Conservation (phyloP, 2,797 vertebrate genomes). For the Sebastes minor region DNA sequence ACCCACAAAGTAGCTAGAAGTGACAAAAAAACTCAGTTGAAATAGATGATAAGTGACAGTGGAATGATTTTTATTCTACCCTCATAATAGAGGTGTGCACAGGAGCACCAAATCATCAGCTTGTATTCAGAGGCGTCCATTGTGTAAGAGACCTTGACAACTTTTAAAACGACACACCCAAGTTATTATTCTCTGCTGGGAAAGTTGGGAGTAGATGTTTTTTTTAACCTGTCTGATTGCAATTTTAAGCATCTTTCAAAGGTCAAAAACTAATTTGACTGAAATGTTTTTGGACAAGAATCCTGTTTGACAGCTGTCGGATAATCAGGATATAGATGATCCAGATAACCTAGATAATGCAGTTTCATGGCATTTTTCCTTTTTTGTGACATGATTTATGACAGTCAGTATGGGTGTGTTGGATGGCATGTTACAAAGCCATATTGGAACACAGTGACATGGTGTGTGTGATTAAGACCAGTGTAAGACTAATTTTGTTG, state of each 20-base stretch:
- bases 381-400: neutral
- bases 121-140: conserved; percentile 10
- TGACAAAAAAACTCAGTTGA: conserved; percentile 17
- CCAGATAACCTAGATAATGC: neutral
- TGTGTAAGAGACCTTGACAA: conserved; percentile 11
- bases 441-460: neutral
- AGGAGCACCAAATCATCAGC: neutral
- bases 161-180: conserved; percentile 27
- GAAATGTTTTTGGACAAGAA: neutral
- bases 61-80: conserved; percentile 38
- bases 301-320: neutral
- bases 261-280: neutral
- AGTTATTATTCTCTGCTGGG: conserved; percentile 27
- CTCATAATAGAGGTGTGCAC: conserved; percentile 38
- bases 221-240: neutral
- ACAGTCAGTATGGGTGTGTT: neutral
- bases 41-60: neutral
- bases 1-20: conserved; percentile 35
- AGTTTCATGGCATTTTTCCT: neutral
- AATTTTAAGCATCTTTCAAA: neutral
- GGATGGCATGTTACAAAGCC: neutral
- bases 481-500: neutral
- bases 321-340: neutral
- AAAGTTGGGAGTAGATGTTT: neutral
- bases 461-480: neutral